Evolutionary conservation across 2,113 vertebrate species (phyloP), one percentile per base, ranked within the genome.

Genomic region (Mobula birostris): DNA sequence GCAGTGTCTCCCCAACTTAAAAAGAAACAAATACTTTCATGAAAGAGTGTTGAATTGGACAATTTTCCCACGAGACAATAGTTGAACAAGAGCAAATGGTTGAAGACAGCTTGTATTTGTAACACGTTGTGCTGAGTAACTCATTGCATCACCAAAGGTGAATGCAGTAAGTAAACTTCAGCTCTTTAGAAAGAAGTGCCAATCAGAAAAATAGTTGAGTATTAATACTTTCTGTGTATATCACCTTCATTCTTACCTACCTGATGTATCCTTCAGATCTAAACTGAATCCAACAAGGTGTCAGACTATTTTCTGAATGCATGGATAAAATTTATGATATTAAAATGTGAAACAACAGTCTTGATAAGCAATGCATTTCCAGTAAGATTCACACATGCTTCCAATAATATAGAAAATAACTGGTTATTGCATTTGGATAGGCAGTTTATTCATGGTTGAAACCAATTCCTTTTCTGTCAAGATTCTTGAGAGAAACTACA

Each of bases 381-480:
- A 66, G 29, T 61, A 90, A 66, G 68, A 68, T 66, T 66, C 27
- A 90, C 27, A 66, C 63, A 90, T 36, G 61, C 87, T 68, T 90
- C 27, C 87, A 66, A 66, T 90, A 90, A 66, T 32, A 90, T 74
- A 66, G 19, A 58, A 90, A 88, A n/a, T 63, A 90, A 32, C 29
- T 90, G 58, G 87, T 56, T 24, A 63, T 29, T 66, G 61, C 58
- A 17, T 90, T 21, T n/a, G 61, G 61, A 27, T 66, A 90, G 19
- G 63, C 56, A 24, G 40, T 58, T 56, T 19, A 83, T 88, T 66
- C 58, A 63, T 88, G 29, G 61, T 88, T 88, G n/a, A 90, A 90
- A 68, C 63, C 19, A 82, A 17, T 90, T 85, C 82, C 82, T 85
- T 85, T 90, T 90, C 61, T 66, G 63, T 90, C 87, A 90, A 90